Evolutionary conservation across 2,888 invertebrate genomes (phyloP), one percentile per base, ranked within the genome.

Genomic region (Sarcophaga carnaria): DNA sequence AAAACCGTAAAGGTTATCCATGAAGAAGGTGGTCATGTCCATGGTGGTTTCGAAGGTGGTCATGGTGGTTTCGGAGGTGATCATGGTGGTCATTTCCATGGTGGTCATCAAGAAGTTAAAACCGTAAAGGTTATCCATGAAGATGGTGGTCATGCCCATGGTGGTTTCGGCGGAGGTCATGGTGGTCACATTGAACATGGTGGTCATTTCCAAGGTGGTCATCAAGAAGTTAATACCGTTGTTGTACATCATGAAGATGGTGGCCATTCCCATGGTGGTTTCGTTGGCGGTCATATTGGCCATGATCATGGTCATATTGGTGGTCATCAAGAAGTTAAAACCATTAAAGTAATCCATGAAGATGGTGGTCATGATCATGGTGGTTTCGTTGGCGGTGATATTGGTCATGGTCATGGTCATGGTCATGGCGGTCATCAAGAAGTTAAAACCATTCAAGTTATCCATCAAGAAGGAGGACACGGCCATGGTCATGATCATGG

Each of bases 141-240:
- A 54, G 63, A 22, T 22, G 22, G 22, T 22, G 22, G 22, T 22
- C 22, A 22, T 22, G 22, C 22, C 22, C 22, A 22, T 22, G 22
- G 22, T 22, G 22, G 22, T 27, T 62, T 62, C 14, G 20, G 37
- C n/a, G 25, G 69, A 4, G 25, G 69, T 69, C 49, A 49, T 3
- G 83, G 81, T 59, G 71, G 45, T 12, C 20, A 64, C 6, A 22
- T 14, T 66, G 64, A 14, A 12, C 60, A 47, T 47, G 66, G 45
- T 22, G 37, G 75, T n/a, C 76, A 79, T 66, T 27, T 64, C 4
- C 77, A 54, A 14, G 54, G 22, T 59, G 77, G 71, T 22, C 78
- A 75, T 49, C 89, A 89, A 74, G 90, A 90, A 72, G 83, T 89
- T 2, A 90, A 89, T 77, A 90, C 90, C 2, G 87, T 22, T 22